Conservation (phyloP, 1,140 invertebrate genomes). For the Psilanteris sp. region DNA sequence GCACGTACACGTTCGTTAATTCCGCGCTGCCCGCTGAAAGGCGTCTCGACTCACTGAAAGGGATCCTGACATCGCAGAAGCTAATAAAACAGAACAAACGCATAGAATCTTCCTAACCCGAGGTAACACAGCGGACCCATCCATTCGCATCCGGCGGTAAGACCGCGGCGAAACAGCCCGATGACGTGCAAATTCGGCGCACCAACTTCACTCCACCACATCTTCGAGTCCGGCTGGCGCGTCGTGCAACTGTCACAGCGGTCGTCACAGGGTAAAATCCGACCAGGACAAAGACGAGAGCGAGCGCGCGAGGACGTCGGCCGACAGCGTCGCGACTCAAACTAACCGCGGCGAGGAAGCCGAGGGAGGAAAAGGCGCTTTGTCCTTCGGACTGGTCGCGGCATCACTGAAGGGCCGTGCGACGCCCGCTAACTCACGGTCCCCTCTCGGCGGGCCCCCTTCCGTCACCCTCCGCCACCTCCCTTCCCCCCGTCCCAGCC, state of each 20-base stretch:
- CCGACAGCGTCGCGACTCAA: neutral
- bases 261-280: slow-evolving; percentile 2
- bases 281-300: neutral
- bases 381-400: slow-evolving; percentile 26
- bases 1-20: no score
- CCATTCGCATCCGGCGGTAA: no score
- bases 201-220: slow-evolving; percentile 13
- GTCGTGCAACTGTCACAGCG: neutral
- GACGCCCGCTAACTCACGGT: slow-evolving; percentile 26
- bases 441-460: slow-evolving; percentile 29
- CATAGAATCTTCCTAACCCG: no score
- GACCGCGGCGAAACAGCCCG: neutral
- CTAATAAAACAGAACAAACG: no score
- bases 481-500: slow-evolving; percentile 44
- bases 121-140: no score
- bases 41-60: no score
- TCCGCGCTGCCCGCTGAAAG: no score
- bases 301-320: neutral
- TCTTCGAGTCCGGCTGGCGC: neutral
- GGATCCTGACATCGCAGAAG: no score
- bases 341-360: slow-evolving; percentile 7
- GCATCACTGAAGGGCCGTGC: slow-evolving; percentile 39
- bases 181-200: neutral
- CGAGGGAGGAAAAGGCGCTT: slow-evolving; percentile 43
- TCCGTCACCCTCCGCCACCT: slow-evolving; percentile 39